phyloP scores from a whole-genome alignment of 2,113 vertebrate species.

The Crotalus viridis region DNA sequence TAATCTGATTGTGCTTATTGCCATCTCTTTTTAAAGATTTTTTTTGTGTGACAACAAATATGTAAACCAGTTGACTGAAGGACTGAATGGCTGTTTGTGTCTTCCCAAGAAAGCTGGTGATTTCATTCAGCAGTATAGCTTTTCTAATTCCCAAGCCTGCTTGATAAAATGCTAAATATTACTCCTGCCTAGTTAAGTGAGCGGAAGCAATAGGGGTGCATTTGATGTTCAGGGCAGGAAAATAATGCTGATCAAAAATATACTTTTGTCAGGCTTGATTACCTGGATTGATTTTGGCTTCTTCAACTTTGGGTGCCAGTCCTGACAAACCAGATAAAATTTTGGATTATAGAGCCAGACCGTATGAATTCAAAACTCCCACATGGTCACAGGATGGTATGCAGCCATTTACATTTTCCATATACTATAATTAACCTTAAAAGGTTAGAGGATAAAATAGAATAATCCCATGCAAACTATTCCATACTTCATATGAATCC shows the following conservation, averaged over 20 bases:
- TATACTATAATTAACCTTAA: background rate
- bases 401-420: background rate
- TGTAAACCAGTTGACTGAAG: background rate
- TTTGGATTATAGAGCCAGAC: background rate
- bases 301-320: background rate
- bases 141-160: background rate
- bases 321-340: background rate
- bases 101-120: background rate
- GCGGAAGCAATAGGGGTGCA: background rate
- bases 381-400: background rate
- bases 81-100: background rate
- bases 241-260: background rate
- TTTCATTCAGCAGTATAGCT: background rate
- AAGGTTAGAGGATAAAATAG: background rate
- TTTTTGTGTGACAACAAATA: background rate
- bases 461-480: background rate
- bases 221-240: background rate
- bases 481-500: background rate
- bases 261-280: background rate
- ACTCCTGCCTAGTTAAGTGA: background rate
- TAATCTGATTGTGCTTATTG: background rate
- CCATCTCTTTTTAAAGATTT: background rate
- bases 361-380: background rate
- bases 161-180: background rate
- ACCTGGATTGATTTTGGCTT: background rate